Evolutionary conservation across 2,113 vertebrate species (phyloP).

Genomic region (Oriolus oriolus): DNA sequence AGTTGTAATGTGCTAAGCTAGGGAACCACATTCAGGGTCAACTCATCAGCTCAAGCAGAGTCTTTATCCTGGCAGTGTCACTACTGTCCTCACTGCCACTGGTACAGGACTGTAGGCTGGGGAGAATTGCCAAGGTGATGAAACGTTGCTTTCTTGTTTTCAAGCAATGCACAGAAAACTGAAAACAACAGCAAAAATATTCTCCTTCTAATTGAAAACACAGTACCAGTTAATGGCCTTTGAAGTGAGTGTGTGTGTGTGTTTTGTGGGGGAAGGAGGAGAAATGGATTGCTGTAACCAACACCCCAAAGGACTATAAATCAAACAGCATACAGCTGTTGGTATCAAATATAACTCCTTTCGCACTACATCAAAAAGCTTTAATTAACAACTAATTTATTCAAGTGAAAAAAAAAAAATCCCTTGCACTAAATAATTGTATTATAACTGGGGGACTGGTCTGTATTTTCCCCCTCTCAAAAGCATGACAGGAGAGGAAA

Average conservation of each 20-base stretch:
- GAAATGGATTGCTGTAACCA: background rate
- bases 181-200: background rate
- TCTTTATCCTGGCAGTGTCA: background rate
- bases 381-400: conserved; percentile 74
- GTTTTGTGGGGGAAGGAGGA: background rate
- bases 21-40: background rate
- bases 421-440: conserved; percentile 28
- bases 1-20: background rate
- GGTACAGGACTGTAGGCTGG: background rate
- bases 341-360: conserved; percentile 45
- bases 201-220: conserved; percentile 1
- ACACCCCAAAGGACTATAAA: conserved; percentile 55
- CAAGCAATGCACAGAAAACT: background rate
- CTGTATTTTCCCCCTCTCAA: background rate
- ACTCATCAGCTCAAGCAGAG: background rate
- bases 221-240: background rate
- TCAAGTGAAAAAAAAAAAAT: conserved; percentile 34
- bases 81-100: background rate
- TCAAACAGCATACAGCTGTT: conserved; percentile 57
- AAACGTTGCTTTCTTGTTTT: background rate
- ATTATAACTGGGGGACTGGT: conserved; percentile 46
- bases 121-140: background rate
- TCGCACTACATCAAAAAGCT: conserved; percentile 64
- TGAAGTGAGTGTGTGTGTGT: background rate
- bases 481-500: conserved; percentile 49